Base-by-base conservation (phyloP, 2,888 invertebrate species). In the Brenthis ino region DNA sequence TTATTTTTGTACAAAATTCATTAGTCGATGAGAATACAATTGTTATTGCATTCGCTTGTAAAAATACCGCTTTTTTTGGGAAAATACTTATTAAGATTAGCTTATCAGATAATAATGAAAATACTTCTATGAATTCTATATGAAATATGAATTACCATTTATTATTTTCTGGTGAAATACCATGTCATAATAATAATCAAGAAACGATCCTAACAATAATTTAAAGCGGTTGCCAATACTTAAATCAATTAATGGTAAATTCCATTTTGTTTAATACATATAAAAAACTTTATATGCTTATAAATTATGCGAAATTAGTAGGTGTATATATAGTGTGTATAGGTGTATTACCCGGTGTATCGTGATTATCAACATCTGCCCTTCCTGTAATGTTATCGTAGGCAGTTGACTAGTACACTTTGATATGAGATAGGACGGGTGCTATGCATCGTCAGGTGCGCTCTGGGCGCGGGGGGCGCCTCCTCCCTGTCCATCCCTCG, bases 361-460 rank as follows among this genome's bases (percentile, higher is more conserved):
- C 77, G 80, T 84, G 82, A 85, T 88, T 85, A 85, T 82, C 78
- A 78, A 80, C 89, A 89, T 87, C 86, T 88, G 87, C 82, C 81
- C 84, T 87, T 88, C 84, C 86, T 86, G 84, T 83, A 80, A 75
- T 74, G 73, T 79, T 77, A 75, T 74, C 71, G 75, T 72, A 72
- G 77, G 76, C 72, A 72, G 72, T 76, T 75, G 16, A 48, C 24
- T 37, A 73, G 76, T 77, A 73, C 71, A 75, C 76, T 75, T 75
- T 76, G 77, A 73, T 75, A 74, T 75, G 77, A 76, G 78, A 81
- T 75, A 75, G 77, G 82, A 81, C 80, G 81, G 79, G 80, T 82
- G 81, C 80, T 80, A 28, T 78, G 79, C 78, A 77, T 76, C 71
- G 86, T 91, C 91, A 91, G 91, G 91, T 91, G 91, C 85, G 83